Percentiles rank a stretch among this genome's conserved stretches.
Evolutionary conservation across 2,113 vertebrate genomes (phyloP).

Genomic region (Aegypius monachus): DNA sequence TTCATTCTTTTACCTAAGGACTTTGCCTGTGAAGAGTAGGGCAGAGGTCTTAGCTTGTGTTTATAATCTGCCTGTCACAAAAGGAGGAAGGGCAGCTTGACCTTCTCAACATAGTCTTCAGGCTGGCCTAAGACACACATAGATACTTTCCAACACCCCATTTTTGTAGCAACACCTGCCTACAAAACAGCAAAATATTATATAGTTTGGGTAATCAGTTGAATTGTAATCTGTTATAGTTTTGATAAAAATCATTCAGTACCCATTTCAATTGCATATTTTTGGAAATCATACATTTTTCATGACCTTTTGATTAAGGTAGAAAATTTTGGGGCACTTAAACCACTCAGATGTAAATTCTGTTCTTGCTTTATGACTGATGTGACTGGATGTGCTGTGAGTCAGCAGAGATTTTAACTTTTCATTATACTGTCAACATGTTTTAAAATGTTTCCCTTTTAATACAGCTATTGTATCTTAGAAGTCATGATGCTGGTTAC

Average conservation of each 20-base stretch:
- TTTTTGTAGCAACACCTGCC: neutral
- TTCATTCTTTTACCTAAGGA: neutral
- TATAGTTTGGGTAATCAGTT: neutral
- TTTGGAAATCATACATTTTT: slow-evolving; percentile 19
- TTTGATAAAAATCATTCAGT: neutral
- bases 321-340: neutral
- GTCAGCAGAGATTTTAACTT: neutral
- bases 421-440: neutral
- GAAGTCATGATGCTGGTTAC: neutral
- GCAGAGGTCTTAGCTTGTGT: neutral
- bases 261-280: neutral
- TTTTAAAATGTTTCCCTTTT: neutral
- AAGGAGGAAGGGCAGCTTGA: neutral
- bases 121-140: accelerated
- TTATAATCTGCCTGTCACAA: neutral
- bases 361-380: neutral
- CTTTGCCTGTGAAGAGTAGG: neutral
- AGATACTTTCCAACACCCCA: neutral
- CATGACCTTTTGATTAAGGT: neutral
- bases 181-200: neutral
- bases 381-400: neutral
- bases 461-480: neutral
- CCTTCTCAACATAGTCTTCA: neutral
- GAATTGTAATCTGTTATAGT: neutral
- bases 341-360: neutral